phyloP scores from a whole-genome alignment of 2,113 vertebrate genomes.

The Capreolus pygargus region DNA sequence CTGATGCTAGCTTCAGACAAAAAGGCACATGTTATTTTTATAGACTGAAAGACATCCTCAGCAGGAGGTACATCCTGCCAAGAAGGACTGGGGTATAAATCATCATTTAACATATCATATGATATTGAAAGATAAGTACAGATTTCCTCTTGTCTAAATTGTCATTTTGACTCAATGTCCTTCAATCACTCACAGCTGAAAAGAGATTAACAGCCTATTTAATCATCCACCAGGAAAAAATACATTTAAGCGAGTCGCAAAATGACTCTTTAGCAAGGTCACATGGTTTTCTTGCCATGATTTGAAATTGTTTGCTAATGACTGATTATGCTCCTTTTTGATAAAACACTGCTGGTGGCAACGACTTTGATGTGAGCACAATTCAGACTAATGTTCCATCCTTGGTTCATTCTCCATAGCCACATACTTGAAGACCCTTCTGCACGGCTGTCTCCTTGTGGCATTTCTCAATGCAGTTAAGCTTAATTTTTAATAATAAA shows the following conservation, averaged over 20 bases:
- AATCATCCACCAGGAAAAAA: slow-evolving; percentile 20
- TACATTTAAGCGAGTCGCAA: not conserved
- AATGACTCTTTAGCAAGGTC: not conserved
- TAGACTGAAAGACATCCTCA: not conserved
- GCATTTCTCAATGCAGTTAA: not conserved
- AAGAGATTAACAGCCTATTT: slow-evolving; percentile 31
- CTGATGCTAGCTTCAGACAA: not conserved
- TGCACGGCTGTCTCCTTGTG: not conserved
- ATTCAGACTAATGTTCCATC: not conserved
- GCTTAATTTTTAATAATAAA: slow-evolving; percentile 35
- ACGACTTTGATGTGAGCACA: not conserved
- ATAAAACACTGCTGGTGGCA: not conserved
- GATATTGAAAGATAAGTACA: not conserved
- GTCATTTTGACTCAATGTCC: slow-evolving; percentile 15
- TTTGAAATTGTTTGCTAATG: slow-evolving; percentile 28
- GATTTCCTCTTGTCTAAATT: not conserved
- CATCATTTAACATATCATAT: not conserved
- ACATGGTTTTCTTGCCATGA: not conserved
- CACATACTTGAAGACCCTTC: not conserved
- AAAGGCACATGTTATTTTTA: not conserved
- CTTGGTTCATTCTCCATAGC: not conserved
- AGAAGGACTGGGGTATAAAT: not conserved
- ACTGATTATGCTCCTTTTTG: not conserved
- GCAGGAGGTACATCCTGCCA: not conserved
- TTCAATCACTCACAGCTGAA: slow-evolving; percentile 25